A percentile compares a stretch with the other conserved stretches of the same genome.
Evolutionary conservation across 2,888 invertebrate species (phyloP).

Genomic region (Sceliomorpha sp.): DNA sequence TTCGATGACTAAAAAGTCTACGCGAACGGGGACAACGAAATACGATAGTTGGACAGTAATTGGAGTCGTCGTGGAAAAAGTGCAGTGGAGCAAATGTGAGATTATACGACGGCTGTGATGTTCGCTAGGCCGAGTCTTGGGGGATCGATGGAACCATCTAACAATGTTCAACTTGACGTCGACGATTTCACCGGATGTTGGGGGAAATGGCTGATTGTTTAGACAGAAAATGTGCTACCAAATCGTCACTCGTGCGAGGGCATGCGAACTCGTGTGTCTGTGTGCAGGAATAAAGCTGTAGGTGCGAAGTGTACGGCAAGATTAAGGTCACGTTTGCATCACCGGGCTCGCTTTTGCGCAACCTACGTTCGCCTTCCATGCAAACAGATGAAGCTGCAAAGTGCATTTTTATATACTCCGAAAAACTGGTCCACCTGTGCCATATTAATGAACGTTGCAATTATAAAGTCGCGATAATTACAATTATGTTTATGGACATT

Average conservation of each 20-base stretch:
- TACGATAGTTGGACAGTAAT: conserved; percentile 1
- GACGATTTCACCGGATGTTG: not conserved
- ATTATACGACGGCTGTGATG: not conserved
- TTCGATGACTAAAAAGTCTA: not conserved
- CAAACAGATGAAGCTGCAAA: conserved; percentile 42
- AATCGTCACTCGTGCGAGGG: not conserved
- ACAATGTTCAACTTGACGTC: not conserved
- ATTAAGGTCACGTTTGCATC: conserved; percentile 50
- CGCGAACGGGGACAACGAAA: not conserved
- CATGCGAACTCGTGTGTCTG: conserved; percentile 36
- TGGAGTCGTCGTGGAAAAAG: conserved; percentile 2
- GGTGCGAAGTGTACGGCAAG: conserved; percentile 54
- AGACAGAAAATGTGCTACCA: not conserved
- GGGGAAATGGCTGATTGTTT: conserved; percentile 5
- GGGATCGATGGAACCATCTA: not conserved
- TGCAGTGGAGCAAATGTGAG: not conserved
- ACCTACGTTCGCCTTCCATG: conserved; percentile 38
- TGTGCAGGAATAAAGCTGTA: conserved; percentile 55
- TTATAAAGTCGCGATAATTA: conserved; percentile 21
- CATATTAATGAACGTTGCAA: conserved; percentile 31
- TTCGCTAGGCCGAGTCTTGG: not conserved
- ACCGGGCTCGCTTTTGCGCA: conserved; percentile 36
- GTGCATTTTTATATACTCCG: conserved; percentile 25
- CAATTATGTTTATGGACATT: no score
- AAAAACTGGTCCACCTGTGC: conserved; percentile 30